Conservation (phyloP, 2,888 invertebrate species). For the Conus canariensis region DNA sequence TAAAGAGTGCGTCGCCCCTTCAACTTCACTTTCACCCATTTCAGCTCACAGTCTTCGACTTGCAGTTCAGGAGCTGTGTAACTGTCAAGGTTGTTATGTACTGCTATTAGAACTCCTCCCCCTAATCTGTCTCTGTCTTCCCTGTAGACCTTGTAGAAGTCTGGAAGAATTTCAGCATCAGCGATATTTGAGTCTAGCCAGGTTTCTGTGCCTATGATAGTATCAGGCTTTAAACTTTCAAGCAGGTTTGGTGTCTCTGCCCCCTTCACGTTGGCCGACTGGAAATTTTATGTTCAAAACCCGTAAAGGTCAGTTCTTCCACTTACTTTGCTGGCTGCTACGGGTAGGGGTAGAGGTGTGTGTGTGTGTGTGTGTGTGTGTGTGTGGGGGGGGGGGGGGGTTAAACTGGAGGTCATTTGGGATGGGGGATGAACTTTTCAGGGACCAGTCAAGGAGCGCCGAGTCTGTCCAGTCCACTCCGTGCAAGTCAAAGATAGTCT, state of each 20-base stretch:
- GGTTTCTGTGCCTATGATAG: too few relatives aligned
- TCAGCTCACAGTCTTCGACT: too few relatives aligned
- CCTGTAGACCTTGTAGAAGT: too few relatives aligned
- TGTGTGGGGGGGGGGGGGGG: neutral
- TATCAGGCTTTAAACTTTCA: neutral
- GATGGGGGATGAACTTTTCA: neutral
- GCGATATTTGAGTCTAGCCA: too few relatives aligned
- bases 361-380: too few relatives aligned
- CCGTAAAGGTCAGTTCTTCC: neutral
- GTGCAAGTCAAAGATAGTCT: constrained; percentile 1
- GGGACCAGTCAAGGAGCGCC: neutral
- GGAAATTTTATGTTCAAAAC: neutral
- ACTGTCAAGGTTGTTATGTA: too few relatives aligned
- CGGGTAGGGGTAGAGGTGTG: neutral
- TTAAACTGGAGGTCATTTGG: neutral
- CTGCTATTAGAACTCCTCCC: too few relatives aligned
- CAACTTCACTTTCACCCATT: too few relatives aligned
- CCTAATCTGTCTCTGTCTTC: too few relatives aligned
- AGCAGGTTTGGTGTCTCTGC: constrained; percentile 18
- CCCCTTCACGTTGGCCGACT: neutral
- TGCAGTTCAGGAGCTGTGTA: too few relatives aligned
- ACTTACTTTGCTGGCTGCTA: neutral
- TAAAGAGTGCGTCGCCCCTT: too few relatives aligned
- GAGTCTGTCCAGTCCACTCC: constrained; percentile 6
- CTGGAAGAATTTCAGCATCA: neutral